Evolutionary conservation across 2,888 invertebrate genomes (phyloP).

Genomic region (Stratiomys singularior): DNA sequence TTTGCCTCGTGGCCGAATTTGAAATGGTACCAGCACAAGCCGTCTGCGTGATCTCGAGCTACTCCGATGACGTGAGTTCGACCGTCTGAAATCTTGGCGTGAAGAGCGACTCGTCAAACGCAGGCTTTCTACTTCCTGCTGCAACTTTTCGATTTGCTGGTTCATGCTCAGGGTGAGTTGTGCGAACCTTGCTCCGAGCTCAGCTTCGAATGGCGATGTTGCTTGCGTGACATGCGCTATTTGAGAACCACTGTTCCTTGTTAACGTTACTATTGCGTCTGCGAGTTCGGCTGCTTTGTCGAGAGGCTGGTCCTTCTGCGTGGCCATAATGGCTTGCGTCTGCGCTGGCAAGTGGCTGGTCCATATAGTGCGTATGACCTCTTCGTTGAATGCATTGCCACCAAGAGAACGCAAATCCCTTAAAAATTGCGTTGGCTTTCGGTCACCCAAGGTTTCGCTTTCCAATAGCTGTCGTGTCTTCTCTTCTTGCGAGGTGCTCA

Average conservation of each 20-base stretch:
- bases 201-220: too few species aligned
- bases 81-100: neutral
- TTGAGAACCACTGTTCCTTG: too few species aligned
- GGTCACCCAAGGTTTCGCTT: neutral
- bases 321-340: neutral
- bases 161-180: neutral
- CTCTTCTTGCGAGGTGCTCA: neutral
- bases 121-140: neutral
- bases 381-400: neutral
- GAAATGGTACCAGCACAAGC: conserved; percentile 51
- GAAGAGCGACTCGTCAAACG: neutral
- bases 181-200: too few species aligned
- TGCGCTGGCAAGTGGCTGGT: neutral
- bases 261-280: too few species aligned
- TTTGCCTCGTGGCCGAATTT: conserved; percentile 46
- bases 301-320: neutral
- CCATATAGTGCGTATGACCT: neutral
- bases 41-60: neutral
- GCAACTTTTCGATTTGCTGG: neutral
- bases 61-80: neutral
- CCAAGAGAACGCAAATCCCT: neutral
- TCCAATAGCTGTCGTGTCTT: neutral
- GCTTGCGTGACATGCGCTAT: too few species aligned
- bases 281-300: too few species aligned
- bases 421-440: neutral